These are phyloP conservation scores for Catocala fraxini DNA, from an alignment of 2,888 invertebrate genomes.

Conservation along the genomic window DNA sequence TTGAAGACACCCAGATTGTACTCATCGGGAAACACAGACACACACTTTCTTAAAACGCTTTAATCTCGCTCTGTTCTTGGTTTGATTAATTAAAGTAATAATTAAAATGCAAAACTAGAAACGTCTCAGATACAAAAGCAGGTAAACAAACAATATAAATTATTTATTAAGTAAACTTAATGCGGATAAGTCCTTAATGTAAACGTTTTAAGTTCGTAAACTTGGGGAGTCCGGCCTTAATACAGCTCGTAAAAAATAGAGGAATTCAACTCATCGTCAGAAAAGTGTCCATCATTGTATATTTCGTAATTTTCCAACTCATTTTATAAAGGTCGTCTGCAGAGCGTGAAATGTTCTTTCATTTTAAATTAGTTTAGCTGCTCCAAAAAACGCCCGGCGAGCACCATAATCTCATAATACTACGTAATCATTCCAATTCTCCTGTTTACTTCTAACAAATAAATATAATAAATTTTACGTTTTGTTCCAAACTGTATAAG, in stretches of 20 bases:
- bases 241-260: conserved; percentile 40
- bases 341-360: conserved; percentile 60
- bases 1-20: no score
- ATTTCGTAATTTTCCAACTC: conserved; percentile 61
- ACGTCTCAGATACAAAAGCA: conserved; percentile 18
- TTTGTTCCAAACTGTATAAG: conserved; percentile 8
- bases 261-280: conserved; percentile 25
- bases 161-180: conserved; percentile 17
- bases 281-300: conserved; percentile 52
- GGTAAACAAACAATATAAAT: conserved; percentile 10
- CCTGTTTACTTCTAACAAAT: conserved; percentile 46
- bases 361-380: conserved; percentile 59
- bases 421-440: conserved; percentile 48
- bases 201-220: conserved; percentile 15
- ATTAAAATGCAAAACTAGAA: conserved; percentile 33
- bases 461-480: conserved; percentile 29
- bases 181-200: not conserved
- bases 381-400: conserved; percentile 47
- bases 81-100: conserved; percentile 25
- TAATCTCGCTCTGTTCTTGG: conserved; percentile 20
- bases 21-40: no score
- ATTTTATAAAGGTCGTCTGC: conserved; percentile 57
- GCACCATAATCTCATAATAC: conserved; percentile 50
- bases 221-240: conserved; percentile 15
- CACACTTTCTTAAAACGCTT: conserved; percentile 33